Base-by-base conservation (phyloP, 2,797 vertebrate species). In the Rhinella marina region DNA sequence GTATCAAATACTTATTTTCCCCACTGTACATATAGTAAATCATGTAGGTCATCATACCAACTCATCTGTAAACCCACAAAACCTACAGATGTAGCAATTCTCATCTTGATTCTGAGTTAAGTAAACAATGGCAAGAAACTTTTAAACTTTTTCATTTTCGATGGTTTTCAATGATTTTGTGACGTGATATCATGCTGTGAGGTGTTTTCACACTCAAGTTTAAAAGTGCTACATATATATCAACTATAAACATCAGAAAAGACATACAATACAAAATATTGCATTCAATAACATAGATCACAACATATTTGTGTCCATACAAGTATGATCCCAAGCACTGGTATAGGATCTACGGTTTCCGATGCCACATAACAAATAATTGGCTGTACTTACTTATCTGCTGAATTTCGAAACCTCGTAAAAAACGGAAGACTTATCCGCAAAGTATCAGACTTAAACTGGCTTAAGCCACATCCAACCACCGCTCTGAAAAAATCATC, bases 361-460 rank as follows among this genome's bases (percentile, higher is more conserved):
- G 0, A 59, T 1, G 50, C 10, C 48, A 41, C 13, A 41, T n/a
- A 41, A n/a, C 48, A 88, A 79, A 83, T 57, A 25, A 52, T 32
- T 19, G 68, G 56, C 21, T 87, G 25, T 87, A 72, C 90, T 90
- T 75, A 90, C 86, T 90, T 91, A 82, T 82, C 92, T 87, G 90
- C 90, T 86, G 92, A 93, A 82, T 92, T 93, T 86, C 77, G 8
- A 90, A 93, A 91, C 54, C 90, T 92, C 77, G 84, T 88, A 78
- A 92, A 88, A 82, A 91, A 50, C 0, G 0, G 91, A 52, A 93
- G 88, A 77, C 82, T 85, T 50, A 91, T 3, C 62, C 90, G 89
- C 56, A 90, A 64, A 16, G 90, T 90, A 21, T 92, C 90, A 1
- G 54, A 91, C 78, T 87, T 91, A 82, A 92, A 91, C 80, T 92